Evolutionary conservation across 2,797 vertebrate genomes (phyloP).

Genomic region (Pogonophryne albipinna): DNA sequence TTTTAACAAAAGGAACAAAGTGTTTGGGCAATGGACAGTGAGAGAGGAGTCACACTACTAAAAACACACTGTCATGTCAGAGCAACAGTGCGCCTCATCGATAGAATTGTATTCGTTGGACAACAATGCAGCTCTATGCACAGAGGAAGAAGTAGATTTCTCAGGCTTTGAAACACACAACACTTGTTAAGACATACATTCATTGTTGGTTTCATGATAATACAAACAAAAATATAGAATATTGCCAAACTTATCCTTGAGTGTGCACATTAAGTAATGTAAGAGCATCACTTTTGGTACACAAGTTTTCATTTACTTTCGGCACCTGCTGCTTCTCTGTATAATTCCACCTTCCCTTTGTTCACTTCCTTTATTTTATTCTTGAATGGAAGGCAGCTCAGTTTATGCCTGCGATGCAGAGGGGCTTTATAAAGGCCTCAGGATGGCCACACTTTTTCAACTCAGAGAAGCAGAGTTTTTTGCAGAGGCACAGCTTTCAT

Average conservation of each 20-base stretch:
- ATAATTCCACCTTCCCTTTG: conserved; percentile 4
- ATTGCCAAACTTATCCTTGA: neutral
- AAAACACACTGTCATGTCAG: no score
- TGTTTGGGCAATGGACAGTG: no score
- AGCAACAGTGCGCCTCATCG: no score
- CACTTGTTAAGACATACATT: no score
- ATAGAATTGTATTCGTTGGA: no score
- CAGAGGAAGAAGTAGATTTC: no score
- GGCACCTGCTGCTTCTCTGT: neutral
- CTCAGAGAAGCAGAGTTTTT: neutral
- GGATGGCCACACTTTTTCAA: neutral
- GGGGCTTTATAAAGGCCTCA: neutral
- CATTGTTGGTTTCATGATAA: neutral
- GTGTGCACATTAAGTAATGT: neutral
- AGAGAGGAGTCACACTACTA: no score
- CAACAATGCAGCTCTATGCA: no score
- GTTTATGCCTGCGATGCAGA: neutral
- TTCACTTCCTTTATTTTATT: neutral
- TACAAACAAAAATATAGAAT: neutral
- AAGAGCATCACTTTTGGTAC: neutral
- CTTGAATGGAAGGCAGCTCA: neutral
- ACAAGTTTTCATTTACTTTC: neutral
- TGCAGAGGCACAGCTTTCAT: conserved; percentile 4
- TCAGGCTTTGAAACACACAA: no score
- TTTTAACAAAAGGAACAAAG: no score